Percentiles rank a stretch among this genome's conserved stretches.
Conservation (phyloP, 2,113 vertebrate species). For the Todiramphus saurophagus region DNA sequence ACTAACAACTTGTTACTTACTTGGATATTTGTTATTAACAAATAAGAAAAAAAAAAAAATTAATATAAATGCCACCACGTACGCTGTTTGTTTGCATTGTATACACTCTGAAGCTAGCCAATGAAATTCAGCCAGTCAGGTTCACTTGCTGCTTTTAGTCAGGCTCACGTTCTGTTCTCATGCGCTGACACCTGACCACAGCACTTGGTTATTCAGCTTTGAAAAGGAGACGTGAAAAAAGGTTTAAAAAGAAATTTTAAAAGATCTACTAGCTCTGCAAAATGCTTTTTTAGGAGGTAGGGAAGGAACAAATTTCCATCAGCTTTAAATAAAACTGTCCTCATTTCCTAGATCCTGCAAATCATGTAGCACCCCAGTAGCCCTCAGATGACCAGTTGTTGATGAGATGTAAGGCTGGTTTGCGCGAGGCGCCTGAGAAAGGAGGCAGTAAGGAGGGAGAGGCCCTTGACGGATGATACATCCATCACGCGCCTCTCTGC, state of each 20-base stretch:
- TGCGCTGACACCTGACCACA: neutral
- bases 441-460: neutral
- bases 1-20: neutral
- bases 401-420: neutral
- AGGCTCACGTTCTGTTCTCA: neutral
- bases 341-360: neutral
- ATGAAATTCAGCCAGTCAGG: rapidly evolving
- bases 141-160: neutral
- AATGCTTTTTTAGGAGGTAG: neutral
- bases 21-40: neutral
- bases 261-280: neutral
- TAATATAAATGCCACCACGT: neutral
- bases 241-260: neutral
- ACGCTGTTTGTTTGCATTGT: neutral
- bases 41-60: neutral
- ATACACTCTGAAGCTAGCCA: neutral
- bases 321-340: neutral
- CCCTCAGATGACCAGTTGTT: neutral
- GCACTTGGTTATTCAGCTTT: neutral
- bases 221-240: neutral
- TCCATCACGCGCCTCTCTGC: neutral
- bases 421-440: neutral
- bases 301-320: neutral
- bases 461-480: neutral
- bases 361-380: neutral